These are phyloP conservation scores for Atta cephalotes DNA, from an alignment of 1,140 invertebrate species.

Conservation along the genomic window DNA sequence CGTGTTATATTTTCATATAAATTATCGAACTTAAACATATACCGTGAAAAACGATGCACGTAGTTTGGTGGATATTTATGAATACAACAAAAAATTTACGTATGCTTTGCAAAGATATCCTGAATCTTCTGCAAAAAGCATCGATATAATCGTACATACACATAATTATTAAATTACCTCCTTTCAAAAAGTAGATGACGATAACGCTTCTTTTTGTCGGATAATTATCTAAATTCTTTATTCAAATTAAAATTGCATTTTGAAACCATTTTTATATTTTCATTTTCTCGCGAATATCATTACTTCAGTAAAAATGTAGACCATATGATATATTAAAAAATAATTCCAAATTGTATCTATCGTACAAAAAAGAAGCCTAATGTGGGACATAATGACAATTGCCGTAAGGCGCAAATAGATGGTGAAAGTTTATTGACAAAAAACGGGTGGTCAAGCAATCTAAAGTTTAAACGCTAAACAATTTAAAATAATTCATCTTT, in stretches of 20 bases:
- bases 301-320: background rate
- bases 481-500: constrained; percentile 23
- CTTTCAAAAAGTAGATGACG: background rate
- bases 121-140: background rate
- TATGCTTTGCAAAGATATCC: constrained; percentile 6
- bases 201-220: background rate
- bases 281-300: background rate
- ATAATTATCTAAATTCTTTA: background rate
- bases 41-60: constrained; percentile 29
- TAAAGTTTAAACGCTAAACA: constrained; percentile 12
- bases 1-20: constrained; percentile 45
- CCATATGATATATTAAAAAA: background rate
- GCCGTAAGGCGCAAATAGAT: background rate
- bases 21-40: constrained; percentile 54
- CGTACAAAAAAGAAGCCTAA: background rate
- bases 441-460: background rate
- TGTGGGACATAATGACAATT: background rate
- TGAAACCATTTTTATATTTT: background rate
- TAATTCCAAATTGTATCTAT: background rate
- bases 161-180: constrained; percentile 15
- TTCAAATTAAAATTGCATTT: background rate
- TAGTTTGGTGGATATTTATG: constrained; percentile 25
- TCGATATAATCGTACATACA: constrained; percentile 27
- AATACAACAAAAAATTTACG: constrained; percentile 13
- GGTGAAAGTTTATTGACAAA: background rate